Percentiles rank a stretch among this genome's conserved stretches.
These are phyloP conservation scores for Papilio elwesi DNA, from an alignment of 2,888 invertebrate genomes.

Conservation along the genomic window DNA sequence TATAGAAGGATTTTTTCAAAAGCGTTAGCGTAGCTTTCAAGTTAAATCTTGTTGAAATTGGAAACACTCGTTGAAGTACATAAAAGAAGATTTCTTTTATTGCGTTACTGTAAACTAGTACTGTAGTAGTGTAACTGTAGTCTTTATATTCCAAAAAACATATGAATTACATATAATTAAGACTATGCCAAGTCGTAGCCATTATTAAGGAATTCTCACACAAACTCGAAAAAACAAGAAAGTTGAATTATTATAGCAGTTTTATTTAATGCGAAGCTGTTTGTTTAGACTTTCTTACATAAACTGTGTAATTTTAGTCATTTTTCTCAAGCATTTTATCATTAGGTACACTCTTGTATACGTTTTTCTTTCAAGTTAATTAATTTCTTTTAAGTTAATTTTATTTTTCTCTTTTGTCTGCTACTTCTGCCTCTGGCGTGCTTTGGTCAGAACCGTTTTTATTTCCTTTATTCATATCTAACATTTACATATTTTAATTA, in stretches of 20 bases:
- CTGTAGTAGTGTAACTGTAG: no score
- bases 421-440: no score
- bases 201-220: not conserved
- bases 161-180: not conserved
- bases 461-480: no score
- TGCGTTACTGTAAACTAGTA: no score
- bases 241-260: not conserved
- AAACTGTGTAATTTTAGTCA: not conserved
- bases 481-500: no score
- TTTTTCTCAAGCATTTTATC: not conserved
- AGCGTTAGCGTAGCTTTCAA: constrained; percentile 9
- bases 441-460: no score
- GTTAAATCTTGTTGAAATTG: constrained; percentile 11
- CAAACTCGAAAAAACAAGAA: not conserved
- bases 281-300: not conserved
- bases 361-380: no score
- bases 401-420: no score
- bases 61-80: not conserved
- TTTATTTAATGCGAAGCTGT: constrained; percentile 1
- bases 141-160: no score
- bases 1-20: constrained; percentile 16
- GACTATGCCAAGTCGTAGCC: not conserved
- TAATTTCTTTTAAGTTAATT: no score
- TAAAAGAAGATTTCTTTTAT: not conserved
- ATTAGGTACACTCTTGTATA: not conserved